Conservation (phyloP, 64 coral and sea anemone genomes). For the Montipora efflorescens region DNA sequence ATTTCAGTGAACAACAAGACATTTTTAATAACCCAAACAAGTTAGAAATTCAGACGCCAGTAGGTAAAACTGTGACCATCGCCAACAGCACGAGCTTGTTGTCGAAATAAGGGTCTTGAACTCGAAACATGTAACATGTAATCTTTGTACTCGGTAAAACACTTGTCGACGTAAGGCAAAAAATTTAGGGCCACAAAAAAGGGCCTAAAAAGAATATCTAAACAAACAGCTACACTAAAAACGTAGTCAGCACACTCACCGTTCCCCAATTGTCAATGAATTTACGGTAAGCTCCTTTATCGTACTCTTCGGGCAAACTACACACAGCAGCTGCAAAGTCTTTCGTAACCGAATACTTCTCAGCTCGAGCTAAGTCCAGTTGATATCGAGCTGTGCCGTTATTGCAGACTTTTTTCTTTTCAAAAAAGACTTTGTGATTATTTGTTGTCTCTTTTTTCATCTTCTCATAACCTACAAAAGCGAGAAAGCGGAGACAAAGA, state of each 20-base stretch:
- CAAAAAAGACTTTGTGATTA: constrained; percentile 60
- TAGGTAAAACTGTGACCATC: too few species aligned
- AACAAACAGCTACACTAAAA: not conserved
- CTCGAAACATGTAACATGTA: too few species aligned
- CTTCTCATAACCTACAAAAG: constrained; percentile 26
- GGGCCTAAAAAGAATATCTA: not conserved
- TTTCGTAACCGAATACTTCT: constrained; percentile 37
- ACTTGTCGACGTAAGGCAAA: not conserved
- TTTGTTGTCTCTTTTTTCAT: constrained; percentile 32
- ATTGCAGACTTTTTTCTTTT: constrained; percentile 64
- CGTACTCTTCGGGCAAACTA: constrained; percentile 3
- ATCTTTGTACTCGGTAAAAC: too few species aligned
- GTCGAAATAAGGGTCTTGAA: too few species aligned
- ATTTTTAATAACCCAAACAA: too few species aligned
- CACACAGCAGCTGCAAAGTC: constrained; percentile 66
- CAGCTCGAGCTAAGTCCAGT: constrained; percentile 6
- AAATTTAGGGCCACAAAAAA: not conserved
- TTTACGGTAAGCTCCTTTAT: not conserved
- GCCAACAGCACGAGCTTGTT: too few species aligned
- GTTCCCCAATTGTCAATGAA: constrained; percentile 75
- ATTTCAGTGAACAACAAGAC: too few species aligned
- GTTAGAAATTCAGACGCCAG: too few species aligned
- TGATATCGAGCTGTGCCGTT: constrained; percentile 40
- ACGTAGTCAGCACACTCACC: constrained; percentile 8
- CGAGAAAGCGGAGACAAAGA: not conserved